Base-by-base conservation (phyloP, 2,113 vertebrate species). In the Chloroceryle aenea region DNA sequence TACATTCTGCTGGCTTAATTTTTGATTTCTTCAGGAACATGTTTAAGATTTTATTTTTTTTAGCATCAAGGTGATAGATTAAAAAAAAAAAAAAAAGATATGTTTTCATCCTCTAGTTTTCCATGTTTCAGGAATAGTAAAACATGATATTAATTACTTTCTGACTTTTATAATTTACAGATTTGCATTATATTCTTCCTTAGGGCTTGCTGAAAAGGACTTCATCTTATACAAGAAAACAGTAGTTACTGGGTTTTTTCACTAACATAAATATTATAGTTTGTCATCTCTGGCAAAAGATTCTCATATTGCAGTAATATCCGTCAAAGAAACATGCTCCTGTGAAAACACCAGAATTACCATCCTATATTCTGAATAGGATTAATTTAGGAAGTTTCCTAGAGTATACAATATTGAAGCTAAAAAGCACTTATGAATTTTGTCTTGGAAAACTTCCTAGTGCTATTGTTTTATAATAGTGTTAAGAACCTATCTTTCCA, bases 11-110 rank as follows among this genome's bases (percentile, higher is more conserved):
- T 78, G 30, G 34, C 11, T 62, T 96, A 95, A 85, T 94, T 97
- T 92, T 97, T 74, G 71, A 96, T 73, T 59, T 56, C 62, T 56
- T 95, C 61, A 96, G 48, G 80, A 93, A 95, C 10, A 88, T 56
- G 74, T 89, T 69, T 64, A 91, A 67, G 50, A 48, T 6, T 64
- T 73, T 79, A 77, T 5, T 67, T 83, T 79, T 83, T 59, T 48
- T 45, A 19, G 19, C 9, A 67, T 83, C 30, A 52, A 92, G 56
- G 72, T 90, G 97, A 95, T 69, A 64, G 18, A 45, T 45, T 40
- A 40, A 45, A 43, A 43, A 43, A 43, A 43, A 43, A 17, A 12
- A 43, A 43, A 47, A 64, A 82, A 56, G 63, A 96, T 36, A 64
- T 55, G 8, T 5, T 85, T 97, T 95, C 29, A 79, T 81, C 18